These are phyloP conservation scores for Venturia canescens DNA, from an alignment of 1,140 invertebrate genomes.

Conservation along the genomic window DNA sequence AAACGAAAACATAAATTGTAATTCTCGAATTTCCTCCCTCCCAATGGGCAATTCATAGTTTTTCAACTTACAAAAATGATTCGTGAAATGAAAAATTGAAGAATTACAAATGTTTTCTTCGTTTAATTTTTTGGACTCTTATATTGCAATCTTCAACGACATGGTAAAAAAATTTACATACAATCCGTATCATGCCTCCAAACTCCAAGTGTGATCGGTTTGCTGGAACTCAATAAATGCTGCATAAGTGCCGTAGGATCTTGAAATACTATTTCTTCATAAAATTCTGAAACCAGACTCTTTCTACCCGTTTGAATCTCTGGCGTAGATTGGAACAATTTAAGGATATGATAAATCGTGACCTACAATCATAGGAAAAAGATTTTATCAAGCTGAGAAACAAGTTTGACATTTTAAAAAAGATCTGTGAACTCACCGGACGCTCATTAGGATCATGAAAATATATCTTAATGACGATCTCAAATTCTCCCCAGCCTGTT, in stretches of 20 bases:
- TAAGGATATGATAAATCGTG: conserved; percentile 96
- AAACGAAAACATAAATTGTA: no score
- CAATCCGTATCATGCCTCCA: conserved; percentile 95
- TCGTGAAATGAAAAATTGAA: conserved; percentile 48
- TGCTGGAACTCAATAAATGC: conserved; percentile 87
- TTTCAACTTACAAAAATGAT: no score
- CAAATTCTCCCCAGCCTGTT: conserved; percentile 99
- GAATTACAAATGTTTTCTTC: conserved; percentile 27
- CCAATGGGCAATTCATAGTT: no score
- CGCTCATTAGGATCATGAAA: conserved; percentile 98
- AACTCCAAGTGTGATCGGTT: conserved; percentile 84
- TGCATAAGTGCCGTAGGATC: conserved; percentile 97
- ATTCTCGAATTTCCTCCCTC: no score
- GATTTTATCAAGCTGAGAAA: no score
- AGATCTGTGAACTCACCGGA: conserved; percentile 81
- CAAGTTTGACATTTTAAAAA: neutral
- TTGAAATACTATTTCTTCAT: conserved; percentile 98
- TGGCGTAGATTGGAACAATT: conserved; percentile 91
- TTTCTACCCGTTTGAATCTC: conserved; percentile 86
- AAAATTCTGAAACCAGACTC: conserved; percentile 93
- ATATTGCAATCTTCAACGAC: no score
- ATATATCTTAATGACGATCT: conserved; percentile 98
- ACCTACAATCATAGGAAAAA: conserved; percentile 80
- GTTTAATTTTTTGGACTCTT: no score
- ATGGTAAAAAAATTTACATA: conserved; percentile 78